phyloP scores from a whole-genome alignment of 1,140 invertebrate species.

The Caenorhabditis elegans region WBcel235 BX284602.5:811001-811500 shows the following conservation, averaged over 20 bases:
- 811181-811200: neutral
- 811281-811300: neutral
- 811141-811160: neutral
- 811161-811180: neutral
- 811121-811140: neutral
- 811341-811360: neutral
- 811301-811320: neutral
- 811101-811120: neutral
- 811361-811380: neutral
- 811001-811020: neutral
- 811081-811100: neutral
- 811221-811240: neutral
- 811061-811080: neutral
- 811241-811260: neutral
- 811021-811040: neutral
- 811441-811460: neutral
- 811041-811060: neutral
- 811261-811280: neutral
- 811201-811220: neutral
- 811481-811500: neutral
- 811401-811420: neutral
- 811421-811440: constrained; percentile 15
- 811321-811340: neutral
- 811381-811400: neutral
- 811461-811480: neutral